Percentiles rank a stretch among this genome's conserved stretches.
phyloP scores from a whole-genome alignment of 2,888 invertebrate genomes.

The Idaea aversata region DNA sequence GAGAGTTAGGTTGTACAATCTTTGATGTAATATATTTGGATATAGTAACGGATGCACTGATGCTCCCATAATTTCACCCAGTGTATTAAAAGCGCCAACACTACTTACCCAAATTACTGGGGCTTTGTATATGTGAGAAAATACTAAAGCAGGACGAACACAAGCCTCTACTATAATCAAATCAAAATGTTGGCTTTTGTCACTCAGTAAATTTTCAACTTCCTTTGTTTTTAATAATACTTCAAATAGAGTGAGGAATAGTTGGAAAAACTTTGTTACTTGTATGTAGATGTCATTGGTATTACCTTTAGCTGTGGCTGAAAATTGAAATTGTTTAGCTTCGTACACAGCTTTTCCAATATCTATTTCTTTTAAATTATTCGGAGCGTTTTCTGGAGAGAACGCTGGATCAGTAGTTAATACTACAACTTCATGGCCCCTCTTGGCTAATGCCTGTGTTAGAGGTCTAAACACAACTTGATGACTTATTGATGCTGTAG shows the following conservation, averaged over 20 bases:
- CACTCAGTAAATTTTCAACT: slow-evolving; percentile 31
- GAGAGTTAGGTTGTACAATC: slow-evolving; percentile 31
- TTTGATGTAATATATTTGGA: slow-evolving; percentile 23
- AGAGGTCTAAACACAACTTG: slow-evolving; percentile 47
- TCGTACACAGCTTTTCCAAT: slow-evolving; percentile 43
- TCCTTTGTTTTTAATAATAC: slow-evolving; percentile 13
- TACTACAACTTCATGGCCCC: slow-evolving; percentile 59
- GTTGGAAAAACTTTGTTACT: not conserved
- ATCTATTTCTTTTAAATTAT: slow-evolving; percentile 56
- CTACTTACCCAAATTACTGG: slow-evolving; percentile 44
- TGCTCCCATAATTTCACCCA: slow-evolving; percentile 28
- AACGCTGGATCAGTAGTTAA: slow-evolving; percentile 52
- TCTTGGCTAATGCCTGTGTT: slow-evolving; percentile 46
- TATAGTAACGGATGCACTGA: slow-evolving; percentile 31
- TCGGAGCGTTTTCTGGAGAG: slow-evolving; percentile 29
- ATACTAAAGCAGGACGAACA: slow-evolving; percentile 25
- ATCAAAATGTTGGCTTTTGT: slow-evolving; percentile 36
- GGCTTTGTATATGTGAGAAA: slow-evolving; percentile 37
- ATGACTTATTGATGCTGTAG: slow-evolving; percentile 55
- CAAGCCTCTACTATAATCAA: slow-evolving; percentile 40
- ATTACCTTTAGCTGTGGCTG: slow-evolving; percentile 10
- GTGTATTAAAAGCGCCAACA: slow-evolving; percentile 28
- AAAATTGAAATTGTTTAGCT: slow-evolving; percentile 13
- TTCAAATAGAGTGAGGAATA: not conserved
- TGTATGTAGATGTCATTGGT: slow-evolving; percentile 10